Evolutionary conservation across 2,888 invertebrate genomes (phyloP), one percentile per base, ranked within the genome.

Genomic region (Phortica magna): DNA sequence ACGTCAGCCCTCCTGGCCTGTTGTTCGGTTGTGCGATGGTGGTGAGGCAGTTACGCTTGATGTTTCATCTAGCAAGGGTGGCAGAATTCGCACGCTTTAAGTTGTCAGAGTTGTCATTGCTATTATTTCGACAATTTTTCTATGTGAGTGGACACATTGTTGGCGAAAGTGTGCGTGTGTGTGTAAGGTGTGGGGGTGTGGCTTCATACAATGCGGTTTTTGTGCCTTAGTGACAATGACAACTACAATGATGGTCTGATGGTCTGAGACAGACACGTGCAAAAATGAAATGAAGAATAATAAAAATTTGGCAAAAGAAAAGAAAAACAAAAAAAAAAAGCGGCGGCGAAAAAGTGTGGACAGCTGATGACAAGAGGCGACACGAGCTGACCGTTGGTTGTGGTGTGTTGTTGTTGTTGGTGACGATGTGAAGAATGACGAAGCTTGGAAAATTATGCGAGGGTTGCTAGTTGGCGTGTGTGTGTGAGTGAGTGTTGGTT

Each of bases 311-410:
- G 42, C 19, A 19, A 65, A 59, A 41, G 6, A n/a, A n/a, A n/a
- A n/a, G n/a, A n/a, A n/a, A n/a, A n/a, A n/a, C n/a, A n/a, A n/a
- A n/a, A n/a, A n/a, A n/a, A n/a, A n/a, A n/a, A n/a, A n/a, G n/a
- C n/a, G n/a, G n/a, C n/a, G n/a, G 53, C 67, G 74, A 65, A 65
- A 74, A 74, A 65, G 53, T 67, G 74, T 74, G 74, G 74, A 74
- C 74, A 74, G 55, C 41, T 74, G 65, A 39, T 73, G 59, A 73
- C 61, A 57, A 39, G 17, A 55, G 17, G 61, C 61, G 61, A 19
- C 61, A 61, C 61, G 22, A 61, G 61, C 19, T 12, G 22, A 9
- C 17, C 19, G 19, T 19, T 22, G 61, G 19, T 10, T 9, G 10
- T 22, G 31, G 19, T 22, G 4, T n/a, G 22, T 0, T 65, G 39